Percentiles rank a stretch among this genome's conserved stretches.
Evolutionary conservation across 2,797 vertebrate species (phyloP).

Genomic region (Gallinago stenura): DNA sequence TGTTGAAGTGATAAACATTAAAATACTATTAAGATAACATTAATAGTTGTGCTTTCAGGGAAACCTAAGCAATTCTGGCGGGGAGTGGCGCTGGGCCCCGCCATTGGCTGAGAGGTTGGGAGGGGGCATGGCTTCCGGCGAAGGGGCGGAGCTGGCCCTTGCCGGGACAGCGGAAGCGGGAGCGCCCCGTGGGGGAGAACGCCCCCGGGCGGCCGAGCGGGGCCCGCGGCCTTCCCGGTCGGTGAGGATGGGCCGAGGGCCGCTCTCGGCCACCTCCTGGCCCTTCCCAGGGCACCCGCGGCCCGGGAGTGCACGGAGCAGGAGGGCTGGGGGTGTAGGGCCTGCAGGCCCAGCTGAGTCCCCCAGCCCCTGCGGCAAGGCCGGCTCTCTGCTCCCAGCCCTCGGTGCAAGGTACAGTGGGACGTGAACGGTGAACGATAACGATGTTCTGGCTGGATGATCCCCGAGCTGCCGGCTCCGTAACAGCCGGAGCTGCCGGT

Average conservation of each 20-base stretch:
- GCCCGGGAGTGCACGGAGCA: rapidly evolving
- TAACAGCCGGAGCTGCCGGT: rapidly evolving
- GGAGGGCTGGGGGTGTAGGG: no score
- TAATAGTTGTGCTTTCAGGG: no score
- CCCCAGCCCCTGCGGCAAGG: background rate
- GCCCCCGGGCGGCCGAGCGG: background rate
- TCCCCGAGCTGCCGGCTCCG: background rate
- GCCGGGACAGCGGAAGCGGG: no score
- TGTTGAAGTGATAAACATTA: no score
- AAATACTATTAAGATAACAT: no score
- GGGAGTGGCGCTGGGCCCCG: background rate
- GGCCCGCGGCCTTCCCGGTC: no score
- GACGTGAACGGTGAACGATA: rapidly evolving
- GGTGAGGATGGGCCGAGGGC: no score
- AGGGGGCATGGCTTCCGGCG: background rate
- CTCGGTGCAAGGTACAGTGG: rapidly evolving
- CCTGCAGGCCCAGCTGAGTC: background rate
- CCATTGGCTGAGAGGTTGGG: no score
- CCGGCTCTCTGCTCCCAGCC: no score
- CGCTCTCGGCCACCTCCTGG: background rate
- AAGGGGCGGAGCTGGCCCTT: background rate
- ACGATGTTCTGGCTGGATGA: no score
- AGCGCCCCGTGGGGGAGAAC: background rate
- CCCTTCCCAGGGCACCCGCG: background rate
- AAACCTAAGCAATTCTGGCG: no score